Conservation (phyloP, 1,140 invertebrate genomes). For the Meloidogyne floridensis region DNA sequence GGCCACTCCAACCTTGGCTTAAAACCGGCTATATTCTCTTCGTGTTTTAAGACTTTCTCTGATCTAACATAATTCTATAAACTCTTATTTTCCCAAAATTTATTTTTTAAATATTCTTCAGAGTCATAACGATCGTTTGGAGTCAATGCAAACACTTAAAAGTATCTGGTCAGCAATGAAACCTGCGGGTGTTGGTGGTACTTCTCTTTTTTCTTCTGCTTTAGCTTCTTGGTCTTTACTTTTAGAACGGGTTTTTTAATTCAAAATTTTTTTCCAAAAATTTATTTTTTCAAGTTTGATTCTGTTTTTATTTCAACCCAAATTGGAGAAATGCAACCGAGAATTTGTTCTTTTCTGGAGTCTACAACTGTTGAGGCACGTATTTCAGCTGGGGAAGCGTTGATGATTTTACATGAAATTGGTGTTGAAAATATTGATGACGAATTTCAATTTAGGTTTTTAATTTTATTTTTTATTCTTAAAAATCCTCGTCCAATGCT, state of each 20-base stretch:
- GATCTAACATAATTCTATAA: too few relatives aligned
- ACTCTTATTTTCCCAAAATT: too few relatives aligned
- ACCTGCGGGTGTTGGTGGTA: conserved; percentile 9
- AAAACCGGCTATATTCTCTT: too few relatives aligned
- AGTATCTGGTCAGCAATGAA: conserved; percentile 43
- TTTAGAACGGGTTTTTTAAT: conserved; percentile 35
- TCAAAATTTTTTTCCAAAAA: conserved; percentile 9
- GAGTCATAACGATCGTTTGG: conserved; percentile 32
- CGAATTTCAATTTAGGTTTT: conserved; percentile 52
- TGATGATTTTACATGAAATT: conserved; percentile 44
- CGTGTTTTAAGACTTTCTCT: too few relatives aligned
- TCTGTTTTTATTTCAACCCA: conserved; percentile 31
- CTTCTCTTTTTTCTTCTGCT: conserved; percentile 44
- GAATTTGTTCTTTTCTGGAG: conserved; percentile 42
- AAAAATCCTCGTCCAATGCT: too few relatives aligned
- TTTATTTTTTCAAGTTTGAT: conserved; percentile 41
- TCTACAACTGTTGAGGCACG: conserved; percentile 49
- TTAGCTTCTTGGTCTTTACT: conserved; percentile 45
- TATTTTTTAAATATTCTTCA: neutral
- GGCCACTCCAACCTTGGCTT: too few relatives aligned
- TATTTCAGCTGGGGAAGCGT: conserved; percentile 49
- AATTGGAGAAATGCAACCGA: conserved; percentile 45
- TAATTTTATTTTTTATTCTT: neutral
- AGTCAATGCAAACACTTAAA: conserved; percentile 41
- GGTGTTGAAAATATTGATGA: conserved; percentile 48